Percentiles rank a stretch among this genome's conserved stretches.
phyloP scores from a whole-genome alignment of 2,888 invertebrate species.

The Noctua pronuba region DNA sequence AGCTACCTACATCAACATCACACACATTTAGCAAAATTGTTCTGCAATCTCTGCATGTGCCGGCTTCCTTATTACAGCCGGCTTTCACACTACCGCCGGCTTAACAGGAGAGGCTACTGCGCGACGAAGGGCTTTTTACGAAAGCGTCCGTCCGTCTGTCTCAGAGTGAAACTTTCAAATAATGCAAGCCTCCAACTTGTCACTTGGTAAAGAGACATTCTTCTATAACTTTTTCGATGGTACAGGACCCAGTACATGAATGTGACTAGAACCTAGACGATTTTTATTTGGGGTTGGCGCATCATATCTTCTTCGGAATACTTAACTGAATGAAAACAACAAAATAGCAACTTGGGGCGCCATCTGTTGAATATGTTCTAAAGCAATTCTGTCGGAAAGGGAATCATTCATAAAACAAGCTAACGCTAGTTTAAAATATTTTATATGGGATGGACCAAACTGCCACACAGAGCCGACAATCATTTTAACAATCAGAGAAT shows the following conservation, averaged over 20 bases:
- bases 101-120: neutral
- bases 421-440: neutral
- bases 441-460: neutral
- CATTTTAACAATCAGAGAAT: too few species aligned
- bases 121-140: neutral
- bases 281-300: neutral
- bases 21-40: neutral
- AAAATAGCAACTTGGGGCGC: neutral
- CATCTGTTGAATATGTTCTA: constrained; percentile 9
- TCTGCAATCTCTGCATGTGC: neutral
- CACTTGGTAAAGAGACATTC: neutral
- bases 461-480: too few species aligned
- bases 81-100: neutral
- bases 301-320: neutral
- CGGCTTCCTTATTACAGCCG: neutral
- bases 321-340: neutral
- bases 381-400: neutral
- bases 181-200: too few species aligned
- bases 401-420: neutral
- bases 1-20: too few species aligned
- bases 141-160: neutral
- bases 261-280: neutral
- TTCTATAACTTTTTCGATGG: neutral
- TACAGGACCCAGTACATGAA: neutral
- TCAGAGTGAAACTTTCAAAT: neutral